phyloP scores from a whole-genome alignment of 2,113 vertebrate genomes.

The Neomonachus schauinslandi region DNA sequence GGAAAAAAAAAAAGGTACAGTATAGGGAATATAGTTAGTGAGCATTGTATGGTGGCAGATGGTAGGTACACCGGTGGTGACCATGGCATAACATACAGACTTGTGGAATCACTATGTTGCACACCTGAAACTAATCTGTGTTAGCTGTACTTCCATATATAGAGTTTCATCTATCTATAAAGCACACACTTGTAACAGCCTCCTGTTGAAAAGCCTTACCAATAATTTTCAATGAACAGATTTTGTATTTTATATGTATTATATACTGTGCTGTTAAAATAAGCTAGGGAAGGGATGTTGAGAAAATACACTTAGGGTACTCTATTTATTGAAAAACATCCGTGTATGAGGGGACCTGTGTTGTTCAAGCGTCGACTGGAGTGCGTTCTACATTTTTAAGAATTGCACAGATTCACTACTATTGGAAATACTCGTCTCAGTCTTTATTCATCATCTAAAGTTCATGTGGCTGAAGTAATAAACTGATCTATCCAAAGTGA shows the following conservation, averaged over 20 bases:
- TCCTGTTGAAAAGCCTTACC: not conserved
- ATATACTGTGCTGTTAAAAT: not conserved
- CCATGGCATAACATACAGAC: not conserved
- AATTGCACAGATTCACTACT: not conserved
- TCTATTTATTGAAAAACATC: not conserved
- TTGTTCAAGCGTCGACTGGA: not conserved
- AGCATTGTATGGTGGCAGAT: not conserved
- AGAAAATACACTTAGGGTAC: not conserved
- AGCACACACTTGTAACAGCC: not conserved
- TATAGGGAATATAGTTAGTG: not conserved
- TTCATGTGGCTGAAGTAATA: fast-evolving
- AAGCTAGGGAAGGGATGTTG: not conserved
- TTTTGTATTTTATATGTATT: not conserved
- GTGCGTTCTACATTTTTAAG: fast-evolving
- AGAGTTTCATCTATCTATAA: not conserved
- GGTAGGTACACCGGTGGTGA: not conserved
- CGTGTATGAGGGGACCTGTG: not conserved
- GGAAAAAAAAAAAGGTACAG: not conserved
- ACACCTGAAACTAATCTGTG: not conserved
- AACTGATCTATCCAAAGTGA: not conserved
- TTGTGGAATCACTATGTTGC: not conserved
- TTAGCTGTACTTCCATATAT: not conserved
- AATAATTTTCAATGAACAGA: not conserved
- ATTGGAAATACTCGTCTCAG: not conserved
- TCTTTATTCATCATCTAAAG: not conserved